Evolutionary conservation across 2,888 invertebrate species (phyloP), one percentile per base, ranked within the genome.

Genomic region (Blera fallax): DNA sequence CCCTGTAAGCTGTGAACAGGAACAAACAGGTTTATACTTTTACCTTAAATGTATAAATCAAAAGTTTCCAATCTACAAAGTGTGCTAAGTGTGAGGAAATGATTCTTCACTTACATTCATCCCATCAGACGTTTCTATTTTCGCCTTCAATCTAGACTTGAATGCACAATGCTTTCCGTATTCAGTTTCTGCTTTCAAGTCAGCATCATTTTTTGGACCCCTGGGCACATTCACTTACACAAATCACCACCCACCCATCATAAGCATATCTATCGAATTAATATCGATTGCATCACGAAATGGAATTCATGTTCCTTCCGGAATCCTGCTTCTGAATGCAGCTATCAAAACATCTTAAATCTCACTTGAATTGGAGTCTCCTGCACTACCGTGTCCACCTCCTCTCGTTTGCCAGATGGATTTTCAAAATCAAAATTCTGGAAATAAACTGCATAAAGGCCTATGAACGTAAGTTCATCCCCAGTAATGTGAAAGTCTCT

Each of bases 371-470:
- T n/a, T n/a, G n/a, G n/a, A 54, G 37, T n/a, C 21, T 50, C 52
- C 40, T 56, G 16, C 52, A 16, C 24, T 16, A 3, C 1, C n/a
- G n/a, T 21, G 58, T 11, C n/a, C 2, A 4, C 45, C 16, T 67
- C 18, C 32, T 34, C 54, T 54, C 34, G 48, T 29, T 37, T 40
- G n/a, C 56, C 21, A 50, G 29, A 56, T 77, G 50, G 18, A 65
- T 58, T 76, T 82, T 37, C 40, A 65, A 70, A 77, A 77, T 77
- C 77, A 77, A 77, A 82, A 77, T 70, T 76, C 56, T 70, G 65
- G 64, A 77, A 81, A 70, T 77, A 82, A 64, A 76, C 77, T 77
- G 11, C 77, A 82, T 77, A 52, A 65, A 82, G 77, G 77, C 64
- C 82, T 77, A 67, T 37, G 67, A 64, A 73, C 24, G 40, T 8